Base-by-base conservation (phyloP, 1,140 invertebrate genomes). In the Choristoneura fumiferana region DNA sequence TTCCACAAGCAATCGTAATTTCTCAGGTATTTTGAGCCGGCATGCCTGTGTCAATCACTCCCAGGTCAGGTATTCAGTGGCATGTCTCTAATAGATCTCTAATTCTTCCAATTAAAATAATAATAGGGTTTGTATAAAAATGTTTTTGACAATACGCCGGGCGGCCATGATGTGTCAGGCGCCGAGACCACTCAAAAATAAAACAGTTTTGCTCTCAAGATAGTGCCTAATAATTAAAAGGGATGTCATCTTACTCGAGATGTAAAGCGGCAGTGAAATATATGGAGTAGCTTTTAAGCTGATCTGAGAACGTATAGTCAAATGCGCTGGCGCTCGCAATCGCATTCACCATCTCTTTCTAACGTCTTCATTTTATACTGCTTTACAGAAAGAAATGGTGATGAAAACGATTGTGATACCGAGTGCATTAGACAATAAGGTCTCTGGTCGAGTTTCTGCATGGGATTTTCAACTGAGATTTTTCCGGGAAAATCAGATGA, bases 211-310 rank as follows among this genome's bases (percentile, higher is more conserved):
- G 43, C 43, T 49, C 29, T 49, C 43, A 22, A 49, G 43, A 49
- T 49, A 49, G 43, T 49, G 43, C 18, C 43, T 33, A 49, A 49
- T 49, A 49, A 49, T 49, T 49, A 49, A 49, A 49, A 49, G 43
- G 43, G 43, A 49, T 17, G 43, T 33, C 43, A 49, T 49, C 43
- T 49, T n/a, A 49, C 17, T 12, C 18, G 43, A 49, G 43, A 5
- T 12, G 18, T 18, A n/a, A 49, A 22, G 43, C 17, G 22, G 10
- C 8, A 12, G 10, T 12, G 22, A 49, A 29, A 33, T 12, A n/a
- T 8, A n/a, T n/a, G 18, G 43, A 49, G 43, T 33, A 8, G 35
- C n/a, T 37, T 37, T 37, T 37, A 6, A n/a, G n/a, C n/a, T n/a
- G n/a, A n/a, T n/a, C n/a, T 29, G 22, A 29, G 22, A 3, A 29